These are phyloP conservation scores for Alces alces DNA, from an alignment of 2,113 vertebrate species.

Conservation along the genomic window DNA sequence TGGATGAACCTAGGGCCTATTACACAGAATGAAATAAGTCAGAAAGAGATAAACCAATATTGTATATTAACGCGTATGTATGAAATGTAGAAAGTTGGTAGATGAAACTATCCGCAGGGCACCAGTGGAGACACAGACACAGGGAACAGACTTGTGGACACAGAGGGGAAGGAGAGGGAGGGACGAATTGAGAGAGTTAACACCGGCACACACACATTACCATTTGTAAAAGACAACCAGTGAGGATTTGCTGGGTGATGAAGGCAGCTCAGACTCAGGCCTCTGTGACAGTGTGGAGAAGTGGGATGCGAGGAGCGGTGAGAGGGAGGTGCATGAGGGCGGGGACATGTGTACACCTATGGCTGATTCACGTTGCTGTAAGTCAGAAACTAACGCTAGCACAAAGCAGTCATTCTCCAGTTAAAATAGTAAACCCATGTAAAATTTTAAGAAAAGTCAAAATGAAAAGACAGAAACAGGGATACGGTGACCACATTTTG, in stretches of 20 bases:
- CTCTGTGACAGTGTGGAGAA: not conserved
- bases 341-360: not conserved
- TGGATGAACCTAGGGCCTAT: not conserved
- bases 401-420: not conserved
- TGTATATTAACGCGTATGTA: accelerated
- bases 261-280: not conserved
- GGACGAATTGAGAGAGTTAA: not conserved
- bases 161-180: not conserved
- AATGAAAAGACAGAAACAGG: not conserved
- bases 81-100: not conserved
- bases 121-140: not conserved
- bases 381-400: not conserved
- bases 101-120: not conserved
- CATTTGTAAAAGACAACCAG: not conserved
- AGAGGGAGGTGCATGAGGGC: not conserved
- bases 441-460: not conserved
- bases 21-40: not conserved
- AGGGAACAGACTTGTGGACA: not conserved
- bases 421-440: not conserved
- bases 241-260: not conserved
- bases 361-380: not conserved
- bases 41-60: not conserved
- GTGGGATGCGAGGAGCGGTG: not conserved
- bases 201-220: too few relatives aligned
- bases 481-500: not conserved